A percentile compares a stretch with the other conserved stretches of the same genome.
Conservation (phyloP, 2,888 invertebrate species). For the Amphiduros pacificus region DNA sequence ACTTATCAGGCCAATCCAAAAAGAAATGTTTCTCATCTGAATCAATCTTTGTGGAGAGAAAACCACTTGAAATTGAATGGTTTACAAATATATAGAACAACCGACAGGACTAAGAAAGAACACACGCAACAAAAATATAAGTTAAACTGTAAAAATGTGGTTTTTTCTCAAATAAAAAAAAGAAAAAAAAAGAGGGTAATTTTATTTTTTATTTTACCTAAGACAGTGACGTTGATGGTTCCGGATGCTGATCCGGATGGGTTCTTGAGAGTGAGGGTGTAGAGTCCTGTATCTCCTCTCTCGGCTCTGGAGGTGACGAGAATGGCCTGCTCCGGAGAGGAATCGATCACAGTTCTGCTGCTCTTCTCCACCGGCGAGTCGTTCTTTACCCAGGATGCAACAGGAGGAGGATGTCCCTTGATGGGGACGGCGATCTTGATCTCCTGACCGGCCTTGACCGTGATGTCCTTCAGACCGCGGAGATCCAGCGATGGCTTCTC, state of each 20-base stretch:
- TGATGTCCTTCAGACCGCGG: slow-evolving; percentile 90
- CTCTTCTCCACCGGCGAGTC: slow-evolving; percentile 59
- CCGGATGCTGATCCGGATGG: slow-evolving; percentile 94
- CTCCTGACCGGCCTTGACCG: slow-evolving; percentile 95
- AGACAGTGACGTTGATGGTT: slow-evolving; percentile 89
- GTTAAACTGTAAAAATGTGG: no score
- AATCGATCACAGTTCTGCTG: slow-evolving; percentile 41
- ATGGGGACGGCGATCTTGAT: slow-evolving; percentile 96
- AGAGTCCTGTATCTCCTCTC: slow-evolving; percentile 86
- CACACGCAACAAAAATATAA: no score
- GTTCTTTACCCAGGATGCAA: slow-evolving; percentile 76
- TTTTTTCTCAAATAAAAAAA: no score
- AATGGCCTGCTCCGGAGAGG: slow-evolving; percentile 80
- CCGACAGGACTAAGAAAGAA: no score
- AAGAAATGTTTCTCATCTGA: no score
- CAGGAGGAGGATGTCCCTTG: slow-evolving; percentile 90
- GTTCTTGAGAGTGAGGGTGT: slow-evolving; percentile 89
- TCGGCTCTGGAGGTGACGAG: slow-evolving; percentile 91
- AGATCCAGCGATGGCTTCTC: slow-evolving; percentile 96
- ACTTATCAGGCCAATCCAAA: no score
- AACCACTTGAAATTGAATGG: no score
- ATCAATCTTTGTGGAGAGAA: no score
- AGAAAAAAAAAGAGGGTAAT: no score
- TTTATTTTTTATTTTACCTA: no score
- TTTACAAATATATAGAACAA: no score